phyloP scores from a whole-genome alignment of 2,888 invertebrate genomes.

The Ypsolopha scabrella region DNA sequence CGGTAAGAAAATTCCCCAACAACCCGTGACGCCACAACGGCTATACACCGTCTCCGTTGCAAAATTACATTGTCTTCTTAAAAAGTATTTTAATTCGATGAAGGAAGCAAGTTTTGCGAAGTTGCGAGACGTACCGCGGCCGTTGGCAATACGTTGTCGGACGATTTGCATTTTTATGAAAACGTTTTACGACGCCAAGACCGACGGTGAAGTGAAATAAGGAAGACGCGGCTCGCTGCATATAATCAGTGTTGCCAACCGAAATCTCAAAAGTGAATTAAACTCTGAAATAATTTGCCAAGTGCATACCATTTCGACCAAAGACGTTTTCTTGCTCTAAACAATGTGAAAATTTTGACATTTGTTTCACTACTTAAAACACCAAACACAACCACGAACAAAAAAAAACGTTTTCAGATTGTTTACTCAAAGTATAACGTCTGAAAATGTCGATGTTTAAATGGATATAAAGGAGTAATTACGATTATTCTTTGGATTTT shows the following conservation, averaged over 20 bases:
- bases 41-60: slow-evolving; percentile 25
- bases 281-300: no score
- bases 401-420: no score
- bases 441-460: no score
- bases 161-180: slow-evolving; percentile 66
- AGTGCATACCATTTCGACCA: no score
- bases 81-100: slow-evolving; percentile 58
- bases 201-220: slow-evolving; percentile 13
- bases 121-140: slow-evolving; percentile 25
- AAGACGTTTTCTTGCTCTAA: no score
- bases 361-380: no score
- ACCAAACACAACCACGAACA: no score
- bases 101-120: slow-evolving; percentile 35
- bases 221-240: slow-evolving; percentile 15
- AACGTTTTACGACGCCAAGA: slow-evolving; percentile 41
- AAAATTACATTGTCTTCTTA: slow-evolving; percentile 40
- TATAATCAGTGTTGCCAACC: slow-evolving; percentile 10
- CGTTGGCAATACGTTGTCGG: slow-evolving; percentile 48
- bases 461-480: no score
- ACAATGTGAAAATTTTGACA: no score
- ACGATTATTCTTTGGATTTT: no score
- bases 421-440: no score
- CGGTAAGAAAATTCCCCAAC: background rate
- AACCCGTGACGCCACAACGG: slow-evolving; percentile 11
- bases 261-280: no score